These are phyloP conservation scores for Picathartes gymnocephalus DNA, from an alignment of 2,113 vertebrate species.

Conservation along the genomic window DNA sequence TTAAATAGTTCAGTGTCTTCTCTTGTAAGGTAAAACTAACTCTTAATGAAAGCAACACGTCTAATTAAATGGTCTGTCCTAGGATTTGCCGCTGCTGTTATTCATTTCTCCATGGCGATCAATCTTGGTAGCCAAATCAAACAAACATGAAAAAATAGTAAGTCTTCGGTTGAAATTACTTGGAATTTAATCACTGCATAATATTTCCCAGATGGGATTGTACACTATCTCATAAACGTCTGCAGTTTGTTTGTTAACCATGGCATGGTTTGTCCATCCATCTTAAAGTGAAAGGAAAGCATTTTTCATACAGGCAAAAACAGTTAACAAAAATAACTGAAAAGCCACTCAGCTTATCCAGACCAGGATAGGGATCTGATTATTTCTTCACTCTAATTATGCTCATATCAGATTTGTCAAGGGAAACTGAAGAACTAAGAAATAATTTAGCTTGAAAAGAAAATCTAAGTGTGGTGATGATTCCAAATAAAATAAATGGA, in stretches of 20 bases:
- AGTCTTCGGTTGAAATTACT: constrained; percentile 33
- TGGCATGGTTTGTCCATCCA: background rate
- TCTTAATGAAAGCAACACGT: constrained; percentile 9
- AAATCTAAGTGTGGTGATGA: background rate
- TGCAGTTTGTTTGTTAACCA: background rate
- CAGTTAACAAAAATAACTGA: background rate
- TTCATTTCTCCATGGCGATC: constrained; percentile 25
- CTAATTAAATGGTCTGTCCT: constrained; percentile 18
- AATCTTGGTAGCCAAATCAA: constrained; percentile 19
- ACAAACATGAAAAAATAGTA: constrained; percentile 16
- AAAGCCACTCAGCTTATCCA: background rate
- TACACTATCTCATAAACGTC: background rate
- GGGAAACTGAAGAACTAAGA: background rate
- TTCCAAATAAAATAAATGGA: background rate
- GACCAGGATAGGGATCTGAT: background rate
- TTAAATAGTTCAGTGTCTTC: background rate
- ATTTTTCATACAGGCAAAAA: background rate
- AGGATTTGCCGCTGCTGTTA: constrained; percentile 39
- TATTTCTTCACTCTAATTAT: background rate
- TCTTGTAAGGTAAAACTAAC: background rate
- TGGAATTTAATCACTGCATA: constrained; percentile 28
- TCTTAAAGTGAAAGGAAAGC: background rate
- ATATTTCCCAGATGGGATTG: constrained; percentile 8
- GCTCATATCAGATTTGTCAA: background rate
- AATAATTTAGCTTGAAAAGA: background rate